Conservation (phyloP, 1,140 invertebrate species). For the Cheumatopsyche charites region DNA sequence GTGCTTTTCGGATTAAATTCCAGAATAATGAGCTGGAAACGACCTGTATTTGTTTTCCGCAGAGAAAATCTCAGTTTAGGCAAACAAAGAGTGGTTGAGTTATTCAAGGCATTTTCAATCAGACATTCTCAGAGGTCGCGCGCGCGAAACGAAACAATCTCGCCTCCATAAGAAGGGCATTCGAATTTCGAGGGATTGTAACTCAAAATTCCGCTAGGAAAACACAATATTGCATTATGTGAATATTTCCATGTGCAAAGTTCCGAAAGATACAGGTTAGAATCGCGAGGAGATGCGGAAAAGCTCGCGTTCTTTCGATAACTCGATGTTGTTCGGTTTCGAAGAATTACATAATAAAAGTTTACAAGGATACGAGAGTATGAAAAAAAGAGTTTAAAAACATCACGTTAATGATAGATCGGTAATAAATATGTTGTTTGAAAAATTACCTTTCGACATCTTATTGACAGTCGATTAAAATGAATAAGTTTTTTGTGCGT, state of each 20-base stretch:
- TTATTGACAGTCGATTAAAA: slow-evolving; percentile 14
- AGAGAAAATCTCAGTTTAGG: slow-evolving; percentile 10
- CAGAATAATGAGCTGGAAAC: slow-evolving; percentile 26
- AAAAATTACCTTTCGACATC: slow-evolving; percentile 21
- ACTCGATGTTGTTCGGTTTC: no score
- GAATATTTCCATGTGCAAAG: no score
- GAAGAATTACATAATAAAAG: no score
- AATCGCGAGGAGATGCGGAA: no score
- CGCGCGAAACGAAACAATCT: slow-evolving; percentile 38
- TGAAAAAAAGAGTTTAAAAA: no score
- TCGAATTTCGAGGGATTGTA: slow-evolving; percentile 11
- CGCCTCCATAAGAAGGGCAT: slow-evolving; percentile 3
- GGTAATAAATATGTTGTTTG: background rate
- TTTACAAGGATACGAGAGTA: no score
- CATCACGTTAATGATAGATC: background rate
- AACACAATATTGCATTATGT: background rate
- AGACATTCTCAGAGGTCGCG: slow-evolving; percentile 39
- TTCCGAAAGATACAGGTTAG: no score
- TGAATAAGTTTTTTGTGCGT: background rate
- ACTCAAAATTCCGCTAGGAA: slow-evolving; percentile 7
- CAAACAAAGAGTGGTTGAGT: slow-evolving; percentile 31
- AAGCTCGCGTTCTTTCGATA: no score
- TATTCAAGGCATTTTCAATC: slow-evolving; percentile 39
- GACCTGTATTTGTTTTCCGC: slow-evolving; percentile 27
- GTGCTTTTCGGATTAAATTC: slow-evolving; percentile 27